Conservation (phyloP, 2,113 vertebrate species). For the Orcinus orca region DNA sequence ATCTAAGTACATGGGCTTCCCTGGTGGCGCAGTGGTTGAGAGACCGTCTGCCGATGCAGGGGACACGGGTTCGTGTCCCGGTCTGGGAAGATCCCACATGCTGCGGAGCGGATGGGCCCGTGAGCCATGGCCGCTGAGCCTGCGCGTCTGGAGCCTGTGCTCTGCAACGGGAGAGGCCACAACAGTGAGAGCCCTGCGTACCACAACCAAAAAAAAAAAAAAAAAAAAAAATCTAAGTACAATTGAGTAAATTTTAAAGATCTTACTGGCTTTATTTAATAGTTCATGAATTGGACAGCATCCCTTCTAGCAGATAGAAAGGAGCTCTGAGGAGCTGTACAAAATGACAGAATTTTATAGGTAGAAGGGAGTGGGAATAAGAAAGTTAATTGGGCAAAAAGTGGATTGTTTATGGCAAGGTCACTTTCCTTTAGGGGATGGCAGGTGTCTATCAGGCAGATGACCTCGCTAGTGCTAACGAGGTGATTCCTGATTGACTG, state of each 20-base stretch:
- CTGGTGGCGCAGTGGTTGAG: too few relatives aligned
- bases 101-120: too few relatives aligned
- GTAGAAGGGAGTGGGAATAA: background rate
- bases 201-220: too few relatives aligned
- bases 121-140: too few relatives aligned
- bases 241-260: background rate
- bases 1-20: background rate
- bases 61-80: too few relatives aligned
- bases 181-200: too few relatives aligned
- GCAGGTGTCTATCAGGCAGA: background rate
- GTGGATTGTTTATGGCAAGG: background rate
- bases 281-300: background rate
- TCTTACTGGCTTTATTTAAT: background rate
- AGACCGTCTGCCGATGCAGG: too few relatives aligned
- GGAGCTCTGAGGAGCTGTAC: background rate
- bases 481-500: background rate
- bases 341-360: background rate
- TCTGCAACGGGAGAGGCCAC: too few relatives aligned
- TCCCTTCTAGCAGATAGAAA: background rate
- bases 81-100: too few relatives aligned
- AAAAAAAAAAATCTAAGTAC: background rate
- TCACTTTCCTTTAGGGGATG: background rate
- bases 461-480: background rate
- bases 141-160: too few relatives aligned
- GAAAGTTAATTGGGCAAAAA: background rate